Conservation (phyloP, 2,888 invertebrate genomes). For the Gerris lacustris region DNA sequence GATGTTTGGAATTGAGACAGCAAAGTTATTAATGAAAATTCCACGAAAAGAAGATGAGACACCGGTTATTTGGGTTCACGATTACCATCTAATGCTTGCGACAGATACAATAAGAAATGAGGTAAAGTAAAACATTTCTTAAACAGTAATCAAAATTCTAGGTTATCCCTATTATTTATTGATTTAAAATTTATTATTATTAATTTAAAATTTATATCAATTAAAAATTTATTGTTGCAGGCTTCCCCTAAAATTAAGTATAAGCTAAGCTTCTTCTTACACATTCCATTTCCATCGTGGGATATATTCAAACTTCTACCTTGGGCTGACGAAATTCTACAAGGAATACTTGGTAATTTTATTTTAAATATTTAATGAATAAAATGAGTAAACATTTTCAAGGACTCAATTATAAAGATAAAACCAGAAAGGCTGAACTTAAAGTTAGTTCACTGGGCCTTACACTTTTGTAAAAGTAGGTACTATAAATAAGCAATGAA, state of each 20-base stretch:
- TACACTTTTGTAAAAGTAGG: too few species aligned
- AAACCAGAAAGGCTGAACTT: conserved; percentile 13
- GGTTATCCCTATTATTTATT: too few species aligned
- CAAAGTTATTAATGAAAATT: conserved; percentile 45
- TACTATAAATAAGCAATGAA: too few species aligned
- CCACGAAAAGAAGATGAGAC: conserved; percentile 34
- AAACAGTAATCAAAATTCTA: too few species aligned
- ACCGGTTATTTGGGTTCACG: conserved; percentile 86
- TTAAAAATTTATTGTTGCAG: too few species aligned
- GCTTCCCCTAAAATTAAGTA: too few species aligned
- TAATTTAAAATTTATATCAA: too few species aligned
- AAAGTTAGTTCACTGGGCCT: too few species aligned
- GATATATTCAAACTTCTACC: conserved; percentile 82
- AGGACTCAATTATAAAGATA: too few species aligned
- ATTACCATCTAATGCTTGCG: conserved; percentile 85
- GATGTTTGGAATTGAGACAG: conserved; percentile 67
- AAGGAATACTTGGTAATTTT: conserved; percentile 71
- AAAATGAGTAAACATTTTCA: neutral
- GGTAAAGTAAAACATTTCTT: too few species aligned
- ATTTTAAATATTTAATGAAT: conserved; percentile 9
- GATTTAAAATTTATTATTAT: too few species aligned
- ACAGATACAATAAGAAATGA: conserved; percentile 76
- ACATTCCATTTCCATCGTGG: conserved; percentile 91
- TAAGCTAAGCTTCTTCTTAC: conserved; percentile 88
- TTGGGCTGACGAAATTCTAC: conserved; percentile 86